Conservation (phyloP, 2,113 vertebrate genomes). For the Todiramphus chloris region DNA sequence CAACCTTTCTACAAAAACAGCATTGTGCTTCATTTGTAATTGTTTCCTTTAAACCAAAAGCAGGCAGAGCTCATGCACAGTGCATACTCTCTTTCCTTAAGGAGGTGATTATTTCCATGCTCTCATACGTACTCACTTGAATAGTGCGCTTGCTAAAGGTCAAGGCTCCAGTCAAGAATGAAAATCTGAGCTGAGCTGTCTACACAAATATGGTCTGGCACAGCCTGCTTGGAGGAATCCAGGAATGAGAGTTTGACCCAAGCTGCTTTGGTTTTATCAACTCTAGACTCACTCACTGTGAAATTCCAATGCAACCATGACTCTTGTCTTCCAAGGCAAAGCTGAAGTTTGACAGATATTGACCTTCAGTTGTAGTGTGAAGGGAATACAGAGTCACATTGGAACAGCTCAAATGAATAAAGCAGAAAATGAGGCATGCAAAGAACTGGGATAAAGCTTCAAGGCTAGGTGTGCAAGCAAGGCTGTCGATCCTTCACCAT, state of each 20-base stretch:
- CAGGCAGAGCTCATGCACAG: not conserved
- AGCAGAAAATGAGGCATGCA: not conserved
- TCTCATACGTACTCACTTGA: not conserved
- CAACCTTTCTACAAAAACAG: not conserved
- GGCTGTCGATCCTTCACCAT: not conserved
- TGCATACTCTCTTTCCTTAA: not conserved
- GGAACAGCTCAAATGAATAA: not conserved
- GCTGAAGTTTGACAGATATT: not conserved
- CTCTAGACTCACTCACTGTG: not conserved
- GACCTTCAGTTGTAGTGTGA: not conserved
- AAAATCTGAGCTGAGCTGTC: not conserved
- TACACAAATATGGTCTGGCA: not conserved
- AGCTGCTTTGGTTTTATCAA: not conserved
- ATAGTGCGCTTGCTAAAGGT: not conserved
- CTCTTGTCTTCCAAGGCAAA: not conserved
- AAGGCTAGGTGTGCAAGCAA: not conserved
- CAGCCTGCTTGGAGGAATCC: not conserved
- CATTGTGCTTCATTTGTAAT: not conserved
- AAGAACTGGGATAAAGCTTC: not conserved
- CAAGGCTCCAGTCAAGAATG: not conserved
- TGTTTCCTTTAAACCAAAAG: not conserved
- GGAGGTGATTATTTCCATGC: not conserved
- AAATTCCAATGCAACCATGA: not conserved
- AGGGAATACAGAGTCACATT: not conserved
- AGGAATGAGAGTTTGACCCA: not conserved